Base-by-base conservation (phyloP, 1,140 invertebrate genomes). In the Drosophila mauritiana region DNA sequence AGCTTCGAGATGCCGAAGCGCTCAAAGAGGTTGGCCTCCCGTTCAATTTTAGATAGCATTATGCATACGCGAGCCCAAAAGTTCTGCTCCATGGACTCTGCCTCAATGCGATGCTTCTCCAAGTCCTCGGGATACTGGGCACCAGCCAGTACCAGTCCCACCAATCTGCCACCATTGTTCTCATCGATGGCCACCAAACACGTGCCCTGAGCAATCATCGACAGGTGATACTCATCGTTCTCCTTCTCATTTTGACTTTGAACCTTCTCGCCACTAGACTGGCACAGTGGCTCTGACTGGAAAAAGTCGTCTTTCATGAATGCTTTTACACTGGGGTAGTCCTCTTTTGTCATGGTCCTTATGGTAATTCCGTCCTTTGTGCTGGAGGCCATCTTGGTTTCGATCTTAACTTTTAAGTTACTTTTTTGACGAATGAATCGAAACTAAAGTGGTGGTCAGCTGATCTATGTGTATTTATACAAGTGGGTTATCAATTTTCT, bases 141-240 rank as follows among this genome's bases (percentile, higher is more conserved):
- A 3, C 59, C 67, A 1, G 73, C 73, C 13, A 75, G 42, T 8
- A 70, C 58, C 3, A 57, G 22, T 10, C 73, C 73, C 4, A 64
- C 67, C 31, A 76, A 11, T 0, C 12, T n/a, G 3, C 27, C 53
- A 10, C 61, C 34, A 1, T 46, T 13, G 55, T 8, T 25, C 15
- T 36, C 49, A 3, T 52, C 49, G 4, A 36, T 11, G 4, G 49
- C 49, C 49, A 51, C 49, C 49, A 72, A 12, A 15, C 61, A 68
- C 4, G 74, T 78, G 7, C 63, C 62, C 27, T 73, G 43, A 20
- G 49, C 17, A 39, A 77, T 57, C 56, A 77, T 45, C 10, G 53
- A 51, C 2, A 55, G 25, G 22, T 68, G 55, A 34, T 62, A 62
- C 0, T 56, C 63, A 31, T 73, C 57, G 12, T 52, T 45, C 8